phyloP scores from a whole-genome alignment of 2,797 vertebrate genomes.

The Pantherophis alleghaniensis region DNA sequence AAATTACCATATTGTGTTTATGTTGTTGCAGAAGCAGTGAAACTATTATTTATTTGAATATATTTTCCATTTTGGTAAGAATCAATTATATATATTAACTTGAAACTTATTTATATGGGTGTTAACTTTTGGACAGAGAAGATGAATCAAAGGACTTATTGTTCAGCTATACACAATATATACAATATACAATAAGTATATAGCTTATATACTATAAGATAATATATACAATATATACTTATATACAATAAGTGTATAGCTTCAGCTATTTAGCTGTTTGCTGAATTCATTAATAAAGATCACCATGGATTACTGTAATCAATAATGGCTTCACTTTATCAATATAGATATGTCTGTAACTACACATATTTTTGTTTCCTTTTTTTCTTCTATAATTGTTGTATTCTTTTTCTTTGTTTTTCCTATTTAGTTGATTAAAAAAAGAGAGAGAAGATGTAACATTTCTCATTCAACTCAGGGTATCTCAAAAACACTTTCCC shows the following conservation, averaged over 20 bases:
- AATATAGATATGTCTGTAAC: not conserved
- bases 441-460: not conserved
- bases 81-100: not conserved
- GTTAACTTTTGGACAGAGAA: not conserved
- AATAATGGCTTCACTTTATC: not conserved
- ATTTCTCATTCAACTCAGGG: not conserved
- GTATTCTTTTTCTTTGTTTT: not conserved
- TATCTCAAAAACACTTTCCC: not conserved
- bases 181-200: not conserved
- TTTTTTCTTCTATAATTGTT: not conserved
- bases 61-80: not conserved
- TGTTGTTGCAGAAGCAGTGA: not conserved
- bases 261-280: not conserved
- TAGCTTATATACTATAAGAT: too few relatives aligned
- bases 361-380: not conserved
- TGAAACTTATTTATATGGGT: not conserved
- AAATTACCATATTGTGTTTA: not conserved
- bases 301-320: not conserved
- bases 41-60: not conserved
- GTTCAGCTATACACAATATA: not conserved
- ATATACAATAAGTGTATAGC: not conserved
- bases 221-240: too few relatives aligned
- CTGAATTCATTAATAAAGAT: not conserved
- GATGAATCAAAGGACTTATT: not conserved
- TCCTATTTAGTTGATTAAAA: not conserved